A percentile compares a stretch with the other conserved stretches of the same genome.
Conservation (phyloP, 64 coral and sea anemone genomes). For the Actinia tenebrosa region DNA sequence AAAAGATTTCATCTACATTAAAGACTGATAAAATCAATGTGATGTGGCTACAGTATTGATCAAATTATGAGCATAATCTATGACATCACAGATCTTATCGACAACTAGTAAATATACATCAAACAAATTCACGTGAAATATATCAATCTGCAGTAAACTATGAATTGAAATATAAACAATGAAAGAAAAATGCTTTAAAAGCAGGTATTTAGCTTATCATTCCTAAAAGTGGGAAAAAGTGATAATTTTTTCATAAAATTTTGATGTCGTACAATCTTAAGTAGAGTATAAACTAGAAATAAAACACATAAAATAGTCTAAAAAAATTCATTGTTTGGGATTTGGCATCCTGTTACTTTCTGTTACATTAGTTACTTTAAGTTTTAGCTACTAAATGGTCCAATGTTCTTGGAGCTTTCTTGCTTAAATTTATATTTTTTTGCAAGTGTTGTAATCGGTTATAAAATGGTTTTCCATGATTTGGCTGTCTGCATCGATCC, state of each 20-base stretch:
- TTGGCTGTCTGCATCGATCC: too few species aligned
- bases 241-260: neutral
- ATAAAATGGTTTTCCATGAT: too few species aligned
- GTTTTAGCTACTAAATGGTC: too few species aligned
- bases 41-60: neutral
- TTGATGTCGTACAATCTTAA: neutral
- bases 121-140: neutral
- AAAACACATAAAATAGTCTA: neutral
- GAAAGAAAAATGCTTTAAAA: neutral
- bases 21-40: neutral
- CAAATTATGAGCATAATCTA: neutral
- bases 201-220: neutral
- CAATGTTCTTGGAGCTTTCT: too few species aligned
- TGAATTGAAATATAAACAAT: neutral
- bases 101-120: neutral
- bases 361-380: too few species aligned
- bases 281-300: neutral
- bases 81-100: neutral
- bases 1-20: neutral
- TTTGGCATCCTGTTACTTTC: neutral
- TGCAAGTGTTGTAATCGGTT: too few species aligned
- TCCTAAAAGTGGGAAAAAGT: neutral
- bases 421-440: too few species aligned
- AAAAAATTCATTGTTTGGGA: neutral
- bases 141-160: neutral